phyloP scores from a whole-genome alignment of 2,113 vertebrate genomes.

The Pheucticus melanocephalus region DNA sequence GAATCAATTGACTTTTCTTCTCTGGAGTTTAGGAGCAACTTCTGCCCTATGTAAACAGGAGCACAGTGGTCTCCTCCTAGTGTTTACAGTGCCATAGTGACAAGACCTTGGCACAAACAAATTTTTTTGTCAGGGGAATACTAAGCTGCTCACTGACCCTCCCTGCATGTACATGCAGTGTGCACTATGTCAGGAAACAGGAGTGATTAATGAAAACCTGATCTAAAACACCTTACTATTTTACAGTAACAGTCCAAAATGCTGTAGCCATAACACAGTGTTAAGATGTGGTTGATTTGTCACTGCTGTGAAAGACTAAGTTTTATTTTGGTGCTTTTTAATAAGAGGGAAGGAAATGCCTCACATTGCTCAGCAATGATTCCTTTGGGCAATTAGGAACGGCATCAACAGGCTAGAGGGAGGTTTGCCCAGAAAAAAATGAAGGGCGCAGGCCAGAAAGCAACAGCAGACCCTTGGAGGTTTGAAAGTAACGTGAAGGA shows the following conservation, averaged over 20 bases:
- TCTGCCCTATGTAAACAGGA: background rate
- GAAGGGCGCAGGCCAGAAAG: conserved; percentile 5
- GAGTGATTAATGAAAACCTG: background rate
- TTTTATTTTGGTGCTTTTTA: conserved; percentile 64
- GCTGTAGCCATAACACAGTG: background rate
- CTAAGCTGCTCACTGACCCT: background rate
- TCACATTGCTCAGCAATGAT: conserved; percentile 57
- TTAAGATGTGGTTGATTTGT: background rate
- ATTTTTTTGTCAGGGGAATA: background rate
- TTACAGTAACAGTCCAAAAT: background rate
- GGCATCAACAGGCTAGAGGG: conserved; percentile 44
- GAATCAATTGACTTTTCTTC: background rate
- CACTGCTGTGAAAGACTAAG: background rate
- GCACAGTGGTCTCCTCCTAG: background rate
- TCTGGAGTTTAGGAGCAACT: background rate
- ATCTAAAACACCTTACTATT: background rate
- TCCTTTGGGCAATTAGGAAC: conserved; percentile 58
- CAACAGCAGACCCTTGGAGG: conserved; percentile 34
- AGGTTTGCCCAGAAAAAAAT: conserved; percentile 58
- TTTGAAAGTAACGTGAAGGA: conserved; percentile 35
- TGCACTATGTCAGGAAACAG: background rate
- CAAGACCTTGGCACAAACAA: background rate
- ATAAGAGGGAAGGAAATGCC: conserved; percentile 65
- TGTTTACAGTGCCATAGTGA: background rate
- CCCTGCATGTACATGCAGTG: background rate